Evolutionary conservation across 1,140 invertebrate genomes (phyloP).

Genomic region (Scylla paramamosain): DNA sequence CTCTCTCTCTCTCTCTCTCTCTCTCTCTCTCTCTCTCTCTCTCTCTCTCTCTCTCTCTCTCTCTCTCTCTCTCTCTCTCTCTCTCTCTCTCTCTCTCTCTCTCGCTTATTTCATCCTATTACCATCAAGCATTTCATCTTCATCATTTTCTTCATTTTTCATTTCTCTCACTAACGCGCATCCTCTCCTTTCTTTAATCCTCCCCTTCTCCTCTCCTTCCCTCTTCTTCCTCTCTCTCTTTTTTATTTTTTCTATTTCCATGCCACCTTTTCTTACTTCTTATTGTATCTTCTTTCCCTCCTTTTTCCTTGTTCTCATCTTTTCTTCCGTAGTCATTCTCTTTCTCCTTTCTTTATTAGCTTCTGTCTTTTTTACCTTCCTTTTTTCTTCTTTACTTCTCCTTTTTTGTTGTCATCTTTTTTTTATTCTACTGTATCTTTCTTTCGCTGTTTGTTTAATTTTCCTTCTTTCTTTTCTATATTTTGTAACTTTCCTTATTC

Average conservation of each 20-base stretch:
- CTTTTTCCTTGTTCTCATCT: neutral
- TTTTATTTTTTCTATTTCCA: no score
- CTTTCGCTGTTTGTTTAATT: neutral
- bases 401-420: neutral
- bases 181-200: neutral
- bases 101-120: neutral
- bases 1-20: neutral
- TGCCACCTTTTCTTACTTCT: no score
- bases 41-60: neutral
- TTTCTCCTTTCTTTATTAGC: neutral
- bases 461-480: neutral
- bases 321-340: neutral
- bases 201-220: neutral
- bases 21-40: neutral
- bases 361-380: neutral
- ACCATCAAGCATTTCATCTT: neutral
- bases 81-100: neutral
- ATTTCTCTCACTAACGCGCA: neutral
- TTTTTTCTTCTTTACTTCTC: neutral
- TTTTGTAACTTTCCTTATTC: neutral
- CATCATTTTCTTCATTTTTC: neutral
- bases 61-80: neutral
- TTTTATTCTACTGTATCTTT: neutral
- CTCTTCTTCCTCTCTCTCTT: no score
- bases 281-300: no score